Evolutionary conservation across 2,888 invertebrate genomes (phyloP).

Genomic region (Synergus itoensis): DNA sequence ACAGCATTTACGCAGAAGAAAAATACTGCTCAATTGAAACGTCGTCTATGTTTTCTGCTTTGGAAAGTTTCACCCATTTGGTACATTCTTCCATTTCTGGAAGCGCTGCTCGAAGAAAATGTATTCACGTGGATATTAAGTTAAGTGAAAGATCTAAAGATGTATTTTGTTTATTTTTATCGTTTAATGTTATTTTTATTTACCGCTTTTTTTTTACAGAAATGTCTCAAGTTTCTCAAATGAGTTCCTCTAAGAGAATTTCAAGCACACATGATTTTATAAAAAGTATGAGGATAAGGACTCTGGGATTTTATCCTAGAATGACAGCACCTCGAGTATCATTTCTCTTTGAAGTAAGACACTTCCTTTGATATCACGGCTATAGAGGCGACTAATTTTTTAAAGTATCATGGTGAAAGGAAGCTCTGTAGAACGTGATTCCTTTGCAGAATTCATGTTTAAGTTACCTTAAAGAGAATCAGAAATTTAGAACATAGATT

Average conservation of each 20-base stretch:
- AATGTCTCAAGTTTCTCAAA: neutral
- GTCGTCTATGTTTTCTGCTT: slow-evolving; percentile 23
- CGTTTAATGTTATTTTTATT: neutral
- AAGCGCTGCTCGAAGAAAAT: neutral
- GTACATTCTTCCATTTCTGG: neutral
- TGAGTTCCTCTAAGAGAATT: neutral
- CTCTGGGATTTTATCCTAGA: slow-evolving; percentile 1
- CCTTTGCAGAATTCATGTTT: neutral
- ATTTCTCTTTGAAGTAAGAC: slow-evolving; percentile 32
- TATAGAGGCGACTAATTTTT: slow-evolving; percentile 2
- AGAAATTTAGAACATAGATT: neutral
- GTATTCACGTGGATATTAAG: neutral
- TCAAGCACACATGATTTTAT: neutral
- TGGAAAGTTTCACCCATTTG: neutral
- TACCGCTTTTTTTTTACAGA: too few species aligned
- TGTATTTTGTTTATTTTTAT: neutral
- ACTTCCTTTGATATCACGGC: slow-evolving; percentile 27
- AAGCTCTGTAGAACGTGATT: neutral
- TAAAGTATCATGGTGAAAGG: neutral
- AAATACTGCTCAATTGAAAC: slow-evolving; percentile 33
- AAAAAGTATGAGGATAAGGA: neutral
- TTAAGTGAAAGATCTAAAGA: too few species aligned
- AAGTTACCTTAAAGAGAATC: neutral
- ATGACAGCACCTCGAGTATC: neutral
- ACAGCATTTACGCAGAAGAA: slow-evolving; percentile 20